These are phyloP conservation scores for Lytechinus pictus DNA, from an alignment of 35 echinoderm and acorn worm species.

Conservation along the genomic window DNA sequence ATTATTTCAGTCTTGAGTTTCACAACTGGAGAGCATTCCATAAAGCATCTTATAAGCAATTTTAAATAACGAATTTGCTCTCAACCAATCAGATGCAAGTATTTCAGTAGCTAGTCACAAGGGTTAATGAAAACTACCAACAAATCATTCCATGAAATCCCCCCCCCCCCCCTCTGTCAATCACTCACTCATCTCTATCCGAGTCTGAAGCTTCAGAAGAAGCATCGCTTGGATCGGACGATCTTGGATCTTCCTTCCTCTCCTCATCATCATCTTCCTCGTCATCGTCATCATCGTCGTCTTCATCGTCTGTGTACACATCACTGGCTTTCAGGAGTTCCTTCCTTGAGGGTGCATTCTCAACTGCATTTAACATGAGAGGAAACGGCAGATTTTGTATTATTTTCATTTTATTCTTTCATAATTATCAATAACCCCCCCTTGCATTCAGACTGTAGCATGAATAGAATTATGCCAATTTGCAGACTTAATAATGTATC, in stretches of 20 bases:
- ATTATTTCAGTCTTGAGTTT: too few species aligned
- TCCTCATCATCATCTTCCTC: conserved; percentile 66
- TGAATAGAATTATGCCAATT: too few species aligned
- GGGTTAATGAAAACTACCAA: background rate
- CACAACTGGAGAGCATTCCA: background rate
- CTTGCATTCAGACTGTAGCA: too few species aligned
- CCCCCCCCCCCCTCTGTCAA: background rate
- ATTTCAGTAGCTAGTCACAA: background rate
- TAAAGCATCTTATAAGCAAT: too few species aligned
- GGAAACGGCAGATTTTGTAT: background rate
- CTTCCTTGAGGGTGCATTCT: conserved; percentile 77
- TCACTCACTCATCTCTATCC: conserved; percentile 67
- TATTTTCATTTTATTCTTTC: too few species aligned
- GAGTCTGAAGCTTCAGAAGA: conserved; percentile 62
- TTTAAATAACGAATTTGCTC: too few species aligned
- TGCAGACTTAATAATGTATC: too few species aligned
- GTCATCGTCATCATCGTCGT: conserved; percentile 82
- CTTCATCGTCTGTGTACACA: conserved; percentile 96
- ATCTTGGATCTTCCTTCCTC: conserved; percentile 66
- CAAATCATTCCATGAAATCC: background rate
- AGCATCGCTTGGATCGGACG: conserved; percentile 53
- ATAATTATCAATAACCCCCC: too few species aligned
- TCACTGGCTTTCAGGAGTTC: conserved; percentile 88
- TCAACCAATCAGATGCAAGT: too few species aligned
- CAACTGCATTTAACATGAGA: conserved; percentile 60